A percentile compares a stretch with the other conserved stretches of the same genome.
Conservation (phyloP, 2,797 vertebrate genomes). For the Mycteria americana region DNA sequence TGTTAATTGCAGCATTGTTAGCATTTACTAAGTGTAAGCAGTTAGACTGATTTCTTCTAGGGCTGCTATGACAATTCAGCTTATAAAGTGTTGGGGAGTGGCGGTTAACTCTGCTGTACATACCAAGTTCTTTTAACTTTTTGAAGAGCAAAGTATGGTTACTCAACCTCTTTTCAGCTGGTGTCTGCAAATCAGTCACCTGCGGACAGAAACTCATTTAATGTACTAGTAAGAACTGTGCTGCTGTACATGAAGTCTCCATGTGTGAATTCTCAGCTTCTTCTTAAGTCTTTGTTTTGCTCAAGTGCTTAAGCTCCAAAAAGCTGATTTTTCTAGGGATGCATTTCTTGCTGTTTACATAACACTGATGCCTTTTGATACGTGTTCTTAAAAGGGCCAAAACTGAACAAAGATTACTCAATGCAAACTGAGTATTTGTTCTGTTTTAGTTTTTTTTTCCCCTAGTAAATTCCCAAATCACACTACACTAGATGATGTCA, state of each 20-base stretch:
- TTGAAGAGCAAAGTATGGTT: neutral
- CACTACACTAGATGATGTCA: no score
- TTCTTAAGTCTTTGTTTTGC: neutral
- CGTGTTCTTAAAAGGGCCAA: neutral
- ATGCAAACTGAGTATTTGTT: neutral
- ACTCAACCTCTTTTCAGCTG: neutral
- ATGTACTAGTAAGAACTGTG: neutral
- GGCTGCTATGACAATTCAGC: neutral
- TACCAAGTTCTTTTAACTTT: neutral
- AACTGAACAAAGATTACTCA: neutral
- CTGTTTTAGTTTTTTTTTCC: fast-evolving
- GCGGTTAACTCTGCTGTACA: neutral
- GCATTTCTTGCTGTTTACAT: neutral
- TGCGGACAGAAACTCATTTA: neutral
- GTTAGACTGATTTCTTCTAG: neutral
- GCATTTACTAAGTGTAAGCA: neutral
- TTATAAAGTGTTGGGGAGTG: neutral
- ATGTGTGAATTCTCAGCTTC: neutral
- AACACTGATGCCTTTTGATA: neutral
- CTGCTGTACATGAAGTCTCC: neutral
- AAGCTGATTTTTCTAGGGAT: neutral
- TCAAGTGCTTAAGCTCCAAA: neutral
- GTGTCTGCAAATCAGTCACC: neutral
- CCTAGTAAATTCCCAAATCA: neutral
- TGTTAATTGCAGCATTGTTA: neutral